A percentile compares a stretch with the other conserved stretches of the same genome.
These are phyloP conservation scores for Acestrorhynchus altus DNA, from an alignment of 2,797 vertebrate genomes.

Conservation along the genomic window DNA sequence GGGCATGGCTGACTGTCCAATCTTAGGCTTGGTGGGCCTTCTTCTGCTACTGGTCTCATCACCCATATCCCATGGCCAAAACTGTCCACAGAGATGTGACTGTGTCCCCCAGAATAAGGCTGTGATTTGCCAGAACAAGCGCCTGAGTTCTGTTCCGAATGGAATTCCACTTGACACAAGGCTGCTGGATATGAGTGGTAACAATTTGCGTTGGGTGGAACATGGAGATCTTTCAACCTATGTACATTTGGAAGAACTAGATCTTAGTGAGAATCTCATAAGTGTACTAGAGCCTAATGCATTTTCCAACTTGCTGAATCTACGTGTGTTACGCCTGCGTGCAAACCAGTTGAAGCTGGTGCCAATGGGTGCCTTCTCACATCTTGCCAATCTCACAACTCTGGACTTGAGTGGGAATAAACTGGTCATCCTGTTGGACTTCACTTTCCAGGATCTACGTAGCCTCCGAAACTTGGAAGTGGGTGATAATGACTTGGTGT, in stretches of 20 bases:
- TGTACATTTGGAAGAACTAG: slow-evolving; percentile 88
- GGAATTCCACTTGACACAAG: slow-evolving; percentile 90
- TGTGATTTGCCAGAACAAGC: slow-evolving; percentile 88
- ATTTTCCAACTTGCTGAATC: slow-evolving; percentile 87
- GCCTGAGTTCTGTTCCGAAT: slow-evolving; percentile 88
- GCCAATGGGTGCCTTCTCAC: slow-evolving; percentile 91
- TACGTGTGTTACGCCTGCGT: slow-evolving; percentile 86
- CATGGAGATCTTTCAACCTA: slow-evolving; percentile 86
- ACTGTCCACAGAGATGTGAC: slow-evolving; percentile 92
- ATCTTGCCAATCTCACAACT: slow-evolving; percentile 89
- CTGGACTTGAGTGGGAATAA: slow-evolving; percentile 96
- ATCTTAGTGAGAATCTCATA: slow-evolving; percentile 94
- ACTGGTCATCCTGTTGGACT: slow-evolving; percentile 94
- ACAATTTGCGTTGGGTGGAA: slow-evolving; percentile 94
- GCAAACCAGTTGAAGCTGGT: slow-evolving; percentile 94
- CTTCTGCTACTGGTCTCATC: slow-evolving; percentile 76
- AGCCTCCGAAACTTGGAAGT: slow-evolving; percentile 89
- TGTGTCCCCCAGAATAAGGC: slow-evolving; percentile 81
- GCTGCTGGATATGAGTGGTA: slow-evolving; percentile 90
- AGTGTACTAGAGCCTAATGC: slow-evolving; percentile 92
- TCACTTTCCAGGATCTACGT: slow-evolving; percentile 91
- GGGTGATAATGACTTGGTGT: slow-evolving; percentile 97
- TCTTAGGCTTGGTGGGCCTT: slow-evolving; percentile 74
- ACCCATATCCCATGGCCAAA: slow-evolving; percentile 69
- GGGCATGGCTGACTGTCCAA: slow-evolving; percentile 80